A percentile compares a stretch with the other conserved stretches of the same genome.
Conservation (phyloP, 2,797 vertebrate species). For the Tangara arthus region DNA sequence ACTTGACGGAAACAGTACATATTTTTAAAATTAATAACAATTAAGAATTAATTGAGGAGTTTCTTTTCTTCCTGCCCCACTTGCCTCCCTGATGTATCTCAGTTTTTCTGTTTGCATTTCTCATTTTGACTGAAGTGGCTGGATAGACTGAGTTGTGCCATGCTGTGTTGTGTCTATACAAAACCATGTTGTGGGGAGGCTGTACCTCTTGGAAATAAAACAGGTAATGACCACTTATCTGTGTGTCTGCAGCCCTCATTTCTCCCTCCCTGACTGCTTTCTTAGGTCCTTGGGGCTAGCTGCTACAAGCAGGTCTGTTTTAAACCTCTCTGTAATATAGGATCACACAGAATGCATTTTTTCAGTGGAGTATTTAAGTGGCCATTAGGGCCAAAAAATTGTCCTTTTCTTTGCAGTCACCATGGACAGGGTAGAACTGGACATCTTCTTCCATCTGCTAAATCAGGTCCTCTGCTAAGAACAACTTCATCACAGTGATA, state of each 20-base stretch:
- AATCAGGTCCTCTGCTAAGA: background rate
- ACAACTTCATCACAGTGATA: background rate
- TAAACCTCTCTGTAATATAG: background rate
- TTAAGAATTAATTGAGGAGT: background rate
- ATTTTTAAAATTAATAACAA: background rate
- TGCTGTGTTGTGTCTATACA: background rate
- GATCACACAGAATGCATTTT: background rate
- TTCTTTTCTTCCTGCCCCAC: rapidly evolving
- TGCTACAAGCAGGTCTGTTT: background rate
- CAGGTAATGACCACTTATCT: background rate
- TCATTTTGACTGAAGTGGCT: background rate
- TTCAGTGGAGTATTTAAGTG: background rate
- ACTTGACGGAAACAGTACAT: background rate
- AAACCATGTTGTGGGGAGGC: background rate
- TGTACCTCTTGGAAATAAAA: slow-evolving; percentile 22
- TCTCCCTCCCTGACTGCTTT: background rate
- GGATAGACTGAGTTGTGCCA: background rate
- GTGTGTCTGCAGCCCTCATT: background rate
- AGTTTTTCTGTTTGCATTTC: background rate
- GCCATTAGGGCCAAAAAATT: background rate
- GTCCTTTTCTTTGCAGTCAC: background rate
- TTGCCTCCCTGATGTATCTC: rapidly evolving
- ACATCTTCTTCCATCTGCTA: background rate
- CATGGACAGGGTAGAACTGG: background rate
- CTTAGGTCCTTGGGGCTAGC: background rate